Evolutionary conservation across 2,113 vertebrate species (phyloP), one percentile per base, ranked within the genome.

Genomic region (Labeo rohita): DNA sequence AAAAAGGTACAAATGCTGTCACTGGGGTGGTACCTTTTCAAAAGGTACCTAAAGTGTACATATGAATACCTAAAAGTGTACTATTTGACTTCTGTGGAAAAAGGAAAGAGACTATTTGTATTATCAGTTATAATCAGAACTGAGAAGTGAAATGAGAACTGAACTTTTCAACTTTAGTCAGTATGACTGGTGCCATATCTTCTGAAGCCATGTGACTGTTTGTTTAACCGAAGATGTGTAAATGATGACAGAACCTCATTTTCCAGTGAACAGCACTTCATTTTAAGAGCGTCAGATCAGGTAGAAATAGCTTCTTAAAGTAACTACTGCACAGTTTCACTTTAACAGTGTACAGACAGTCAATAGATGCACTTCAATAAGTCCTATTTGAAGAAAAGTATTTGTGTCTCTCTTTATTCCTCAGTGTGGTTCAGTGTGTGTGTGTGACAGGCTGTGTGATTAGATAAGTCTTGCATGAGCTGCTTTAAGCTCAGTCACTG

Each of bases 391-490:
- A 28, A 59, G 23, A 61, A 56, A 70, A 54, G 56, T 16, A 12
- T 61, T 52, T 61, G 50, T 63, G 76, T 77, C 39, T 54, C 47
- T 13, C 28, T 74, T 21, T 18, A 43, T 45, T 56, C 39, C 18
- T 47, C 54, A 79, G 65, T 79, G 85, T 21, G 3, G 28, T 15
- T 68, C 63, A 66, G 18, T 90, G 81, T 88, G 85, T 77, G 73
- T 66, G 83, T 73, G 63, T n/a, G 83, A 65, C 76, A 65, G 86
- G 83, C 76, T 80, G 72, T 87, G 83, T 85, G 86, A 84, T 84
- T 83, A 85, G 76, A 80, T 87, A 84, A 87, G 83, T 80, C 76
- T 63, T n/a, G 65, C 50, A 68, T 84, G 86, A 87, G 86, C 86
- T 70, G 43, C 43, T 43, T 78, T 84, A 61, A 87, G 86, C 86